Base-by-base conservation (phyloP, 1,140 invertebrate genomes). In the Aphaenogaster rudis region DNA sequence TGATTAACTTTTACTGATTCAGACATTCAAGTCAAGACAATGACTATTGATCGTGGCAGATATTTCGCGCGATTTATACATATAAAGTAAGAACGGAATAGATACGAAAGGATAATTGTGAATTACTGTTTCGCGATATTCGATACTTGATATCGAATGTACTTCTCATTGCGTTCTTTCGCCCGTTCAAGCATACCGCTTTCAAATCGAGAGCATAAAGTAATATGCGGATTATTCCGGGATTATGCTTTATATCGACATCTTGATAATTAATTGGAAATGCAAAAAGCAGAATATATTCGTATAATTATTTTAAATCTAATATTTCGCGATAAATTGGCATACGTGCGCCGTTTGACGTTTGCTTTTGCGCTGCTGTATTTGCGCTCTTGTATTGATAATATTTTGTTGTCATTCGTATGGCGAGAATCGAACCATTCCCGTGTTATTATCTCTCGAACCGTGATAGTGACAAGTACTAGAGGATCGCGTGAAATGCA, bases 241-340 rank as follows among this genome's bases (percentile, higher is more conserved):
- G 36, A 42, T 66, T 66, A 66, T 21, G 17, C 3, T 66, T 66
- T 42, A 5, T 11, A 11, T 66, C 17, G 7, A 66, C 3, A 66
- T 66, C 39, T 42, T 66, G 17, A 66, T 21, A 66, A 66, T 66
- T 63, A 42, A 64, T 64, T 64, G 8, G 8, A 59, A 59, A 59
- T 3, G 13, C 28, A 21, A 66, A 42, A 17, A 42, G n/a, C 28
- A 66, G 8, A 39, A 42, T 28, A 28, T 66, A 66, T 66, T 33
- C 28, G 13, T 33, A 63, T 1, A 63, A n/a, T 42, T 61, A 61
- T 28, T 28, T 28, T 13, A 42, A 42, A 21, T 42, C 1, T 39
- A n/a, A 66, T 66, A 42, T 42, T 42, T 66, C 4, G 3, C 42
- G 36, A 66, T 42, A n/a, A 42, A 66, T 66, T 42, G 59, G 13